These are phyloP conservation scores for Podilymbus podiceps DNA, from an alignment of 2,113 vertebrate species.

Conservation along the genomic window DNA sequence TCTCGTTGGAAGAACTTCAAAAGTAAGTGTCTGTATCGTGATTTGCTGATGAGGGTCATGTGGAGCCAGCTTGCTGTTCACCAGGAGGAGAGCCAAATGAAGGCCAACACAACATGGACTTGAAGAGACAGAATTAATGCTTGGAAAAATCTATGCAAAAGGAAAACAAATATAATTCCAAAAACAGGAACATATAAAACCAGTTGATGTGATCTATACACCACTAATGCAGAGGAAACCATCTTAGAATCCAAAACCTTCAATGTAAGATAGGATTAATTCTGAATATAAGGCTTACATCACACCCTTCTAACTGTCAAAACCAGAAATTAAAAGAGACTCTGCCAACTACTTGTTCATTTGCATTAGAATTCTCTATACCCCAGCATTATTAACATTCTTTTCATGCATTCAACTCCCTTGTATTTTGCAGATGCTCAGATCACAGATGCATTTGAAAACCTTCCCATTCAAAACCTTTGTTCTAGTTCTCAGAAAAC, in stretches of 20 bases:
- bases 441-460: conserved; percentile 52
- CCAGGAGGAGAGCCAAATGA: background rate
- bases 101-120: background rate
- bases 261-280: background rate
- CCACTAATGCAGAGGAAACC: background rate
- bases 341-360: conserved; percentile 21
- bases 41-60: background rate
- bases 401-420: conserved; percentile 33
- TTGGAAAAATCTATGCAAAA: background rate
- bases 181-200: background rate
- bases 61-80: background rate
- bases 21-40: background rate
- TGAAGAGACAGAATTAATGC: background rate
- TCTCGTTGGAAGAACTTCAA: background rate
- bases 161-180: background rate
- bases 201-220: background rate
- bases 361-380: conserved; percentile 30
- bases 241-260: background rate
- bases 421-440: conserved; percentile 43
- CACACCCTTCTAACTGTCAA: conserved; percentile 13
- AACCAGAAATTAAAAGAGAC: conserved; percentile 11
- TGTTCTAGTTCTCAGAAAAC: background rate
- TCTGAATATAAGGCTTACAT: background rate
- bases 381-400: conserved; percentile 36
- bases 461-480: background rate